Base-by-base conservation (phyloP, 2,888 invertebrate genomes). In the Heptascelio sp. region DNA sequence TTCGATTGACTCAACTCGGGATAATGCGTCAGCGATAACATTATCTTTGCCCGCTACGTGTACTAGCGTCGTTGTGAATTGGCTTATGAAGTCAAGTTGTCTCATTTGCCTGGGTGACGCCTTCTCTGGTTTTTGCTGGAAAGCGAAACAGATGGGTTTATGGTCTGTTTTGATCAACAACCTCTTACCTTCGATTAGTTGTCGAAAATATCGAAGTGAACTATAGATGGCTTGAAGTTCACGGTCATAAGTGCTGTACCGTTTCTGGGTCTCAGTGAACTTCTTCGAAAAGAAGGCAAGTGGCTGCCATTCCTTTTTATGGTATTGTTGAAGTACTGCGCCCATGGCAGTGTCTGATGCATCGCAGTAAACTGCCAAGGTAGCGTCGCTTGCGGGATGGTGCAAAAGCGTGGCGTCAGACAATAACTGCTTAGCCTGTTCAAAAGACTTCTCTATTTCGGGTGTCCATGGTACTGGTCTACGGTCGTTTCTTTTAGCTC, bases 401-500 rank as follows among this genome's bases (percentile, higher is more conserved):
- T 72, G 72, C 0, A 86, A 71, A 2, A 78, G 71, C 17, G 80
- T 68, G n/a, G 75, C 76, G 11, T 73, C 60, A 2, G 60, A 53
- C 4, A 87, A 49, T 15, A 25, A 40, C 2, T 57, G 49, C 49
- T 84, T 85, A 65, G 80, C 85, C 1, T 64, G 15, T 1, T 85
- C 43, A 49, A 88, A 88, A 11, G 88, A 84, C n/a, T 49, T 13
- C 23, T 81, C 34, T 3, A 82, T 25, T 37, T 76, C 80, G 13
- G 21, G 11, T 15, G 87, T 85, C 86, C 88, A 87, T 4, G 19
- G 21, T 4, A 87, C 68, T 19, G 80, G 80, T 19, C 78, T 15
- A 21, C 83, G 84, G 40, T 87, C 83, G 8, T 70, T 84, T 62
- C 84, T 87, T n/a, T 73, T 8, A 83, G 55, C 0, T 83, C 67